These are phyloP conservation scores for Bos indicus DNA, from an alignment of 2,113 vertebrate genomes.

Conservation along the genomic window DNA sequence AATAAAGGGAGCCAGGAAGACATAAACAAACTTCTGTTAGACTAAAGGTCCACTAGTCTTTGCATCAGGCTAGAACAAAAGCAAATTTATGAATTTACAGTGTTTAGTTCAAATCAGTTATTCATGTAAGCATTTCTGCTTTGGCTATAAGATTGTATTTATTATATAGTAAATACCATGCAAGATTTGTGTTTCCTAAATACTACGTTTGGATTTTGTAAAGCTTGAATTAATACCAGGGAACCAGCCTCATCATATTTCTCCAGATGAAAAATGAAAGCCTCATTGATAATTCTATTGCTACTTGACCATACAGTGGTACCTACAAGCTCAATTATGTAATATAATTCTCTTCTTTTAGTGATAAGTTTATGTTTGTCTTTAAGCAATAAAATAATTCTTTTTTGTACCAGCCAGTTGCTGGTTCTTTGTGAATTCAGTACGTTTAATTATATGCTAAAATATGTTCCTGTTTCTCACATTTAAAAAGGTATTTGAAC, in stretches of 20 bases:
- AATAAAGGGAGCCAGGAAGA: neutral
- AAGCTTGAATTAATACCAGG: constrained; percentile 4
- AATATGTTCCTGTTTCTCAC: neutral
- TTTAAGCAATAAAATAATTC: constrained; percentile 6
- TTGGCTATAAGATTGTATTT: neutral
- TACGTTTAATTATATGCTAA: neutral
- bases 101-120: neutral
- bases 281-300: neutral
- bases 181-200: neutral
- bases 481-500: neutral
- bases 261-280: constrained; percentile 11
- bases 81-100: neutral
- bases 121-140: neutral
- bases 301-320: neutral
- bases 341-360: constrained; percentile 7
- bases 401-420: neutral
- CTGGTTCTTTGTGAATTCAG: neutral
- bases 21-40: neutral
- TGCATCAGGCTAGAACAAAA: neutral
- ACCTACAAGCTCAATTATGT: neutral
- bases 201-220: neutral
- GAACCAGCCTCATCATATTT: neutral
- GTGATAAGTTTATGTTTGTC: neutral
- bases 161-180: neutral
- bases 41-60: neutral